Evolutionary conservation across 2,888 invertebrate species (phyloP), one percentile per base, ranked within the genome.

Genomic region (Drosophila kambysellisi): DNA sequence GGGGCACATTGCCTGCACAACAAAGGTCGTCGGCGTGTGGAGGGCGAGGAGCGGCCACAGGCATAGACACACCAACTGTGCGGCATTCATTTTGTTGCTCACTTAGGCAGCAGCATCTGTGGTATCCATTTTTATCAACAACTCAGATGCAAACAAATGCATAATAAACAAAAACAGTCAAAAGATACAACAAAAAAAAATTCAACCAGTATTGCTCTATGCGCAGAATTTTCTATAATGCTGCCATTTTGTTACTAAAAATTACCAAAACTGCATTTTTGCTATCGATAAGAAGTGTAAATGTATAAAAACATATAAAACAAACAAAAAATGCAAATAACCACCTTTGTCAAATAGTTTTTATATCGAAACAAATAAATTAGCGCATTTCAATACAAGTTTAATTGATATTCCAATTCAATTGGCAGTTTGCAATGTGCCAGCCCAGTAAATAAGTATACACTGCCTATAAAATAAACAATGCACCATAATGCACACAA

Each of bases 1-100:
- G 7, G 92, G 92, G 67, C 92, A 92, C 46, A 83, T 48, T 54
- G 90, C 81, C 51, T 79, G 73, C 35, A 74, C 69, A 67, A 78
- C 71, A 73, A 76, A 63, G 76, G 56, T 66, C 51, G 70, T 63
- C 51, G 66, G 79, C 32, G 61, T 39, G 61, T 53, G 54, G 50
- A 76, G 65, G 39, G 43, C 62, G 56, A 75, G 52, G 54, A 79
- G 69, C 32, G 41, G 67, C 52, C 76, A 67, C 29, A 76, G 66
- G 54, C 71, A 75, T 4, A 60, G 63, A 70, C 76, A 70, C 41
- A 70, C 48, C 52, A 76, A 30, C 53, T 76, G 76, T 64, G 78
- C 66, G 39, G 76, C 76, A 15, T 70, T 73, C 79, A 76, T 79
- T 46, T 70, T 79, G 56, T 33, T 54, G 60, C 60, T 75, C 50